Evolutionary conservation across 2,797 vertebrate genomes (phyloP).

Genomic region (Siniperca scherzeri): DNA sequence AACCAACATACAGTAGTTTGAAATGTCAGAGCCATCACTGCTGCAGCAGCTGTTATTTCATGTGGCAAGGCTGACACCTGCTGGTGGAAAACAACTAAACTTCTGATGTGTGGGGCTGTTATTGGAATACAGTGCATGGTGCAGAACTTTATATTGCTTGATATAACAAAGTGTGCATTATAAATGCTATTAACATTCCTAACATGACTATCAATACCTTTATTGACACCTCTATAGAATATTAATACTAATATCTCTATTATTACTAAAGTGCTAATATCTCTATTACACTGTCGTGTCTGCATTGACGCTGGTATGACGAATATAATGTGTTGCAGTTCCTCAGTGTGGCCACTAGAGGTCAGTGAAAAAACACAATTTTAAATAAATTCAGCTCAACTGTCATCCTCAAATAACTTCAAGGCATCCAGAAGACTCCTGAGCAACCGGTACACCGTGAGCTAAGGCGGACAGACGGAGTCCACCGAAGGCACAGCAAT

Average conservation of each 20-base stretch:
- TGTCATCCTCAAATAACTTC: not conserved
- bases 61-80: conserved; percentile 86
- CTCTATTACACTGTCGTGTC: too few species aligned
- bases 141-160: not conserved
- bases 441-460: too few species aligned
- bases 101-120: not conserved
- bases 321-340: not conserved
- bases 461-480: too few species aligned
- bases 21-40: not conserved
- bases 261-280: not conserved
- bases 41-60: conserved; percentile 63
- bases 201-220: not conserved
- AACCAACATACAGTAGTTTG: not conserved
- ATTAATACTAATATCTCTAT: not conserved
- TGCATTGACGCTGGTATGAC: not conserved
- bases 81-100: conserved; percentile 65
- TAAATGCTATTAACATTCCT: not conserved
- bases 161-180: not conserved
- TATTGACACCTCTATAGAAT: not conserved
- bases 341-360: not conserved
- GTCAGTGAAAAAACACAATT: not conserved
- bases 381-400: not conserved
- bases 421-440: not conserved
- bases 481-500: too few species aligned
- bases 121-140: not conserved